Evolutionary conservation across 2,888 invertebrate genomes (phyloP), one percentile per base, ranked within the genome.

Genomic region (Harmothoe impar): DNA sequence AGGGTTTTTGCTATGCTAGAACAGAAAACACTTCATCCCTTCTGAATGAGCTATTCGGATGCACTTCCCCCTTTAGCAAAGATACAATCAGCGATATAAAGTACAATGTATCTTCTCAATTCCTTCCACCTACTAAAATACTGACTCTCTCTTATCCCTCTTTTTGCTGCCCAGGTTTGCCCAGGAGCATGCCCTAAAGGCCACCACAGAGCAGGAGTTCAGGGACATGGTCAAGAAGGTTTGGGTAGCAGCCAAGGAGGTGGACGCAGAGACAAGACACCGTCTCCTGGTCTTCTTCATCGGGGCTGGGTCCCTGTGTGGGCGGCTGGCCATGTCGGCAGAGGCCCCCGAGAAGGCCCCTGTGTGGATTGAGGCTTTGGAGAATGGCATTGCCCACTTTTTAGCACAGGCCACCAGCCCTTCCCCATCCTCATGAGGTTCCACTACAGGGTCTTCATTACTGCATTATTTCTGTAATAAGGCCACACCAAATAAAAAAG

Each of bases 231-330:
- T 84, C 43, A 43, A 52, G 51, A 20, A 12, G 43, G 51, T 84
- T 1, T 84, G 84, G 84, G 1, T 1, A 23, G 52, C n/a, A n/a
- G 84, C 84, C n/a, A 17, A 25, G 20, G 84, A 84, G 17, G 52
- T 43, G n/a, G 84, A 84, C 20, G 84, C 51, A 20, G 51, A 0
- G 5, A 35, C 35, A 20, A 20, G 51, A 43, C 84, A 84, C 52
- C 84, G 84, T 5, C 84, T 84, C 15, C 20, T 84, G 43, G 35
- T 35, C 20, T 84, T 84, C 84, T 84, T 84, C 84, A 43, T 84
- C 51, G 84, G 51, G 52, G 84, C 52, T 23, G 84, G 84, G 17
- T 20, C 43, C 43, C 43, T 84, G 20, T 23, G 43, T 20, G 84
- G 84, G 0, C 84, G 51, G 0, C 51, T 84, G n/a, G 29, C 51